Conservation (phyloP, 2,113 vertebrate genomes). For the Heliornis fulica region DNA sequence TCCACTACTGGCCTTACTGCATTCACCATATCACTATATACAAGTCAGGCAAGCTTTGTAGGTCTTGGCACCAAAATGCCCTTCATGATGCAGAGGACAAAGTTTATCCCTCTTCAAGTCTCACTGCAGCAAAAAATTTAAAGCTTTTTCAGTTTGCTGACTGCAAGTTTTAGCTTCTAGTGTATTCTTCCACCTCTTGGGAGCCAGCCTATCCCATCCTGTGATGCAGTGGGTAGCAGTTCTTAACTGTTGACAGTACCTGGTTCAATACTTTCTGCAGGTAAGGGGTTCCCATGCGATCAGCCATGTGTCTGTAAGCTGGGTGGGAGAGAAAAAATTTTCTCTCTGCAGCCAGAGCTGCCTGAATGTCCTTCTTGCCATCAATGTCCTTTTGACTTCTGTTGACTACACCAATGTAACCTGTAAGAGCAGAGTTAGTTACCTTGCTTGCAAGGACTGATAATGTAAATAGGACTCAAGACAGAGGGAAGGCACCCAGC, state of each 20-base stretch:
- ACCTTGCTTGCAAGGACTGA: background rate
- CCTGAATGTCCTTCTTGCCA: constrained; percentile 94
- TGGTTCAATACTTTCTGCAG: constrained; percentile 97
- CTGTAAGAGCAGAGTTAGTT: constrained; percentile 53
- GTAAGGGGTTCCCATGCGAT: constrained; percentile 97
- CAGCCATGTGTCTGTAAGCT: constrained; percentile 92
- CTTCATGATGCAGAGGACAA: background rate
- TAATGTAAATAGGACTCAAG: background rate
- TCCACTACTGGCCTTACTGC: background rate
- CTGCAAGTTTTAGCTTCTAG: background rate
- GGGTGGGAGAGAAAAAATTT: constrained; percentile 98
- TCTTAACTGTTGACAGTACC: constrained; percentile 71
- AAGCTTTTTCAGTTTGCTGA: background rate
- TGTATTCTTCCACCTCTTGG: background rate
- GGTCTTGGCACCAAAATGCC: background rate
- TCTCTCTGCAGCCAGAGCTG: constrained; percentile 92
- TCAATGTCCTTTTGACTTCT: constrained; percentile 99
- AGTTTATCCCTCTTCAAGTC: background rate
- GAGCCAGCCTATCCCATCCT: background rate
- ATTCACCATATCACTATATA: background rate
- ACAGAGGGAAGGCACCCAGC: background rate
- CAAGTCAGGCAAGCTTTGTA: background rate
- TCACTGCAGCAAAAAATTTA: background rate
- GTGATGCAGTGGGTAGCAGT: background rate
- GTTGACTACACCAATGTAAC: constrained; percentile 97